Evolutionary conservation across 2,797 vertebrate genomes (phyloP).

Genomic region (Psittacula derbiana): DNA sequence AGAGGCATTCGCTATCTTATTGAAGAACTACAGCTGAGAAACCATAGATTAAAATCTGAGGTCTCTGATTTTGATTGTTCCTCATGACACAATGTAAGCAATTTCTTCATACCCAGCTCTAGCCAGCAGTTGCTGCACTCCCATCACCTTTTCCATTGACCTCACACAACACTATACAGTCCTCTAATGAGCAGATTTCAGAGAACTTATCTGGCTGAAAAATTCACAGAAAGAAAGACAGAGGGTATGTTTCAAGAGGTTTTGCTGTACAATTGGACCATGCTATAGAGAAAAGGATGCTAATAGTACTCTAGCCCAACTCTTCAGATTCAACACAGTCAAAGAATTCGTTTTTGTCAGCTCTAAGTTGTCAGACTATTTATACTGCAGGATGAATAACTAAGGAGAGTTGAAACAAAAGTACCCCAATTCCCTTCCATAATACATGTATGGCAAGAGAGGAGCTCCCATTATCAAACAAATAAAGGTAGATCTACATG

Average conservation of each 20-base stretch:
- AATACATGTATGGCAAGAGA: background rate
- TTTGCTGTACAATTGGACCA: background rate
- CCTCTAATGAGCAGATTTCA: background rate
- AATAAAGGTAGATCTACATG: background rate
- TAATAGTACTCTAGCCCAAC: background rate
- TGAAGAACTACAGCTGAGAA: background rate
- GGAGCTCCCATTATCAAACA: background rate
- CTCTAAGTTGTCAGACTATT: background rate
- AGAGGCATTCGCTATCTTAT: background rate
- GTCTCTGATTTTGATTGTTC: background rate
- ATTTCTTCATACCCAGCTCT: background rate
- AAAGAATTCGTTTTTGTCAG: background rate
- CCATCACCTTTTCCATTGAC: background rate
- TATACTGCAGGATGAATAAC: background rate
- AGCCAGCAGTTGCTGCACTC: background rate
- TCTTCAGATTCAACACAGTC: background rate
- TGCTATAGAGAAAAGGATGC: background rate
- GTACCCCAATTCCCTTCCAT: background rate
- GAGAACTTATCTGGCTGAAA: background rate
- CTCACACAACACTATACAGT: background rate
- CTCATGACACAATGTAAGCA: background rate
- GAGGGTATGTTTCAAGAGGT: background rate
- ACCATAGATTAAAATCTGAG: background rate
- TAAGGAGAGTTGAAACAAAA: background rate
- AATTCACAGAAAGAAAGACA: background rate